These are phyloP conservation scores for Coracopsis vasa DNA, from an alignment of 2,113 vertebrate species.

Conservation along the genomic window DNA sequence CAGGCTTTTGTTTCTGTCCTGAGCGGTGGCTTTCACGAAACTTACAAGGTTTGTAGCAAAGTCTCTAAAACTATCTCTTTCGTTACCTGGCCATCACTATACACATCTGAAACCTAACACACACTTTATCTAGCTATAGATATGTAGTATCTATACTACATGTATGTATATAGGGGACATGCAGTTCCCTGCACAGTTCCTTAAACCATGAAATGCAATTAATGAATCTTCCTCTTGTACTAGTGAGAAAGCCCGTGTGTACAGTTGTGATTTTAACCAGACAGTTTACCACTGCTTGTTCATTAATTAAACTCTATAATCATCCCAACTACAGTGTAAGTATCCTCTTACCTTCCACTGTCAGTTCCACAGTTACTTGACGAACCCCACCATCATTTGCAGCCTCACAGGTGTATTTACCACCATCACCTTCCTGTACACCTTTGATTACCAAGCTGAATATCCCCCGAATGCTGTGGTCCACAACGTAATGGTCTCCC, in stretches of 20 bases:
- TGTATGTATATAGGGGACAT: not conserved
- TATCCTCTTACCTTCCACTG: conserved; percentile 81
- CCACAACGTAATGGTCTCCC: conserved; percentile 72
- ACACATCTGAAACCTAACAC: not conserved
- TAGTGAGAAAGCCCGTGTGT: not conserved
- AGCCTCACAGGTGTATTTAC: conserved; percentile 89
- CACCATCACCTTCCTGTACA: conserved; percentile 79
- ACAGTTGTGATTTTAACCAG: not conserved
- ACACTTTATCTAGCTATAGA: not conserved
- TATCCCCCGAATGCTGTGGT: conserved; percentile 76
- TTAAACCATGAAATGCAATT: not conserved
- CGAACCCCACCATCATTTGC: conserved; percentile 82
- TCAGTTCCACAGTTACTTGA: conserved; percentile 89
- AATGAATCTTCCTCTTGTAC: not conserved
- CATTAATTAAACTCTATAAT: not conserved
- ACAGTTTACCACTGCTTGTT: not conserved
- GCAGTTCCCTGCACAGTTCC: not conserved
- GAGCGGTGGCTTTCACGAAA: not conserved
- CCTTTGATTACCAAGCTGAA: conserved; percentile 84
- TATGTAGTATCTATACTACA: not conserved
- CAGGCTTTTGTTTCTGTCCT: not conserved
- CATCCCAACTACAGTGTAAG: fast-evolving
- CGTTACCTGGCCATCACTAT: not conserved
- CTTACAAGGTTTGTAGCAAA: not conserved
- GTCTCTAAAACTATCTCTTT: not conserved